phyloP scores from a whole-genome alignment of 2,797 vertebrate species.

The Anisognathus igniventris region DNA sequence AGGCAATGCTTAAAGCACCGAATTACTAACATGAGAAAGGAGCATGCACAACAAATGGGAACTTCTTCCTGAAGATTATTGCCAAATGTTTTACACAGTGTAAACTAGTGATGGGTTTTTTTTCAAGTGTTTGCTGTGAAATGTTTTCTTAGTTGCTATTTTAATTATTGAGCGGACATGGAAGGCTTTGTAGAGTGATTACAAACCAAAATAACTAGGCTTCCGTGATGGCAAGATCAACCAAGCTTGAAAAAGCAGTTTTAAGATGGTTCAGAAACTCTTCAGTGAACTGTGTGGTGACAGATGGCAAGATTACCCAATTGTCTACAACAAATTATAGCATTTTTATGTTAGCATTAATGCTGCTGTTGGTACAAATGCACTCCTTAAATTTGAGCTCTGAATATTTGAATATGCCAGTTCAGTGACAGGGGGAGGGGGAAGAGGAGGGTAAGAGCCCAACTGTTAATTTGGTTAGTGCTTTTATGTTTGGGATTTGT shows the following conservation, averaged over 20 bases:
- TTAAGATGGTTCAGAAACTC: not conserved
- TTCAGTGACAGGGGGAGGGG: not conserved
- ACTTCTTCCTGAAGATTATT: not conserved
- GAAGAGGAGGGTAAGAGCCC: not conserved
- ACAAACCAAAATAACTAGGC: not conserved
- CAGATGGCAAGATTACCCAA: not conserved
- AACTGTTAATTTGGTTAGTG: not conserved
- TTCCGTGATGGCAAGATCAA: not conserved
- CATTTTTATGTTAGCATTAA: not conserved
- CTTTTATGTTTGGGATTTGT: not conserved
- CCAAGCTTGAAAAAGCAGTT: constrained; percentile 1
- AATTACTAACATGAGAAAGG: not conserved
- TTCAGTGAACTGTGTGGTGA: not conserved
- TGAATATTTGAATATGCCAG: not conserved
- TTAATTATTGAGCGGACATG: not conserved
- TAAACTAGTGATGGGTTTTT: not conserved
- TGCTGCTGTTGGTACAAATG: not conserved
- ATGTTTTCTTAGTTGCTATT: not conserved
- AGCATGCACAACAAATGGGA: not conserved
- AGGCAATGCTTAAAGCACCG: not conserved
- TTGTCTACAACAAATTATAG: not conserved
- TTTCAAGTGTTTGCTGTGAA: not conserved
- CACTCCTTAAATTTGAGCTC: not conserved
- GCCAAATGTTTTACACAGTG: not conserved
- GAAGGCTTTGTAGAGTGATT: not conserved